phyloP scores from a whole-genome alignment of 2,797 vertebrate genomes.

The Apodemus agrarius region DNA sequence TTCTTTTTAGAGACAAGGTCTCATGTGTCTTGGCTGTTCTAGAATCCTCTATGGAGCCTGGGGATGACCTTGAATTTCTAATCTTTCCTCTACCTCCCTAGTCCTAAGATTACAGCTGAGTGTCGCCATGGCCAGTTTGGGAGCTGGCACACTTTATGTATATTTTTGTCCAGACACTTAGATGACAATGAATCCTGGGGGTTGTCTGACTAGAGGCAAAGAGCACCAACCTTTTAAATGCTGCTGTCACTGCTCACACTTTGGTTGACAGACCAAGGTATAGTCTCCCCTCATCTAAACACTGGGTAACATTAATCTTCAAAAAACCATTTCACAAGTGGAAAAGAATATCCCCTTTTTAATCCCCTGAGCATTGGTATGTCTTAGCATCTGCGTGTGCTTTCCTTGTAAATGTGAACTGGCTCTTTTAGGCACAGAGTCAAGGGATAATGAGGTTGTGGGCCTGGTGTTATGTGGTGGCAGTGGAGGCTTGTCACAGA shows the following conservation, averaged over 20 bases:
- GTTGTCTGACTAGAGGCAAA: neutral
- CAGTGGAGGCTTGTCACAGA: neutral
- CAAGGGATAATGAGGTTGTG: neutral
- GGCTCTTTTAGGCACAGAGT: neutral
- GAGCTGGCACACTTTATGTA: neutral
- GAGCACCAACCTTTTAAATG: neutral
- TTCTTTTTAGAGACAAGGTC: neutral
- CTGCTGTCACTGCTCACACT: neutral
- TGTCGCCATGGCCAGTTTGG: neutral
- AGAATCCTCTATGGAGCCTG: neutral
- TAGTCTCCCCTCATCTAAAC: neutral
- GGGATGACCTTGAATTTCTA: neutral
- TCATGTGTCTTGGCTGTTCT: neutral
- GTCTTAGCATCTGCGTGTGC: neutral
- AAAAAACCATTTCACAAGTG: neutral
- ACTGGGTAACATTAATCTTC: neutral
- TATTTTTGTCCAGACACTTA: neutral
- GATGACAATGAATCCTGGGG: neutral
- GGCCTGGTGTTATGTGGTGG: neutral
- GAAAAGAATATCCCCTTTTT: slow-evolving; percentile 3
- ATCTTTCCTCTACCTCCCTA: neutral
- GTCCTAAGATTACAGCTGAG: neutral
- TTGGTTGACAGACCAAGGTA: neutral
- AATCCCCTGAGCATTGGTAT: neutral
- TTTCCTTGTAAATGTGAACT: neutral